phyloP scores from a whole-genome alignment of 2,888 invertebrate species.

The Machimus atricapillus region DNA sequence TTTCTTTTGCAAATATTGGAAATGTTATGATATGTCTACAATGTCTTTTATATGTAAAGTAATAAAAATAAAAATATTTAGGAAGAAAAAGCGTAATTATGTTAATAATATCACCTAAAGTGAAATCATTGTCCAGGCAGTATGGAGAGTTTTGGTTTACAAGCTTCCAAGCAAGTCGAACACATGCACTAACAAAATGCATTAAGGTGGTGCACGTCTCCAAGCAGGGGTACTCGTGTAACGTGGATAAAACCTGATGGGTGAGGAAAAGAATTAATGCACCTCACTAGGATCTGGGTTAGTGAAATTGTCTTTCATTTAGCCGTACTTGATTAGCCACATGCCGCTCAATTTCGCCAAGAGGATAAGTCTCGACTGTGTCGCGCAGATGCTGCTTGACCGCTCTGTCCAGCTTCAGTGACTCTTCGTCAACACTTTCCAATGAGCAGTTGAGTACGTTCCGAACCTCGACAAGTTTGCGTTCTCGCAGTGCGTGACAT shows the following conservation, averaged over 20 bases:
- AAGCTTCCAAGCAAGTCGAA: slow-evolving; percentile 87
- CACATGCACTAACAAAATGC: slow-evolving; percentile 81
- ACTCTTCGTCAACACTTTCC: slow-evolving; percentile 62
- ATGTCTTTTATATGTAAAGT: not conserved
- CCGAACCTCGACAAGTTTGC: slow-evolving; percentile 76
- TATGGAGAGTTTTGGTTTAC: slow-evolving; percentile 76
- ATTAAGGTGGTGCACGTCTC: slow-evolving; percentile 78
- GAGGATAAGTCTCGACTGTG: slow-evolving; percentile 74
- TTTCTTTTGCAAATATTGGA: not conserved
- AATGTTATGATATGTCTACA: not conserved
- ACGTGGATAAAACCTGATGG: slow-evolving; percentile 80
- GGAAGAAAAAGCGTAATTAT: not conserved
- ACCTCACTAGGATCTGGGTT: slow-evolving; percentile 26
- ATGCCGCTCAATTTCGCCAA: slow-evolving; percentile 72
- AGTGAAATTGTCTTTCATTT: slow-evolving; percentile 26
- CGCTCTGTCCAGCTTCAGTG: slow-evolving; percentile 65
- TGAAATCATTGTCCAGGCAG: slow-evolving; percentile 73
- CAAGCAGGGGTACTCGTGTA: slow-evolving; percentile 92
- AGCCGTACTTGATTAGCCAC: slow-evolving; percentile 68
- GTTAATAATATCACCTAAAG: slow-evolving; percentile 64
- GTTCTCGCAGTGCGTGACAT: slow-evolving; percentile 73
- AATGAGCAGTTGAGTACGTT: slow-evolving; percentile 65
- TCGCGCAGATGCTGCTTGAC: slow-evolving; percentile 72
- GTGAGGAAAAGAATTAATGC: not conserved
- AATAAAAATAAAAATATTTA: not conserved